Percentiles rank a stretch among this genome's conserved stretches.
phyloP scores from a whole-genome alignment of 2,113 vertebrate species.

The Xenopus tropicalis region UCB_Xtro_10.0 CM004444.2:121042501-121043000 shows the following conservation, averaged over 20 bases:
- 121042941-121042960: slow-evolving; percentile 33
- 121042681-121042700: no score
- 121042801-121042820: slow-evolving; percentile 32
- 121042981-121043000: slow-evolving; percentile 22
- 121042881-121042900: slow-evolving; percentile 3
- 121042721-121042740: not conserved
- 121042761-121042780: slow-evolving; percentile 18
- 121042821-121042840: slow-evolving; percentile 9
- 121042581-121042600: no score
- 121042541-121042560: no score
- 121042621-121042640: no score
- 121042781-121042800: slow-evolving; percentile 26
- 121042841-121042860: slow-evolving; percentile 28
- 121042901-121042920: slow-evolving; percentile 31
- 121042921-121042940: slow-evolving; percentile 33
- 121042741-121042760: slow-evolving; percentile 2
- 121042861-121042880: slow-evolving; percentile 19
- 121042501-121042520: no score
- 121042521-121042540: no score
- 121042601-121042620: no score
- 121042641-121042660: no score
- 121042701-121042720: no score
- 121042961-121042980: slow-evolving; percentile 27
- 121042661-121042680: no score
- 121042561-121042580: no score